These are phyloP conservation scores for Pseudomyrmex concolor DNA, from an alignment of 1,140 invertebrate genomes.

Conservation along the genomic window DNA sequence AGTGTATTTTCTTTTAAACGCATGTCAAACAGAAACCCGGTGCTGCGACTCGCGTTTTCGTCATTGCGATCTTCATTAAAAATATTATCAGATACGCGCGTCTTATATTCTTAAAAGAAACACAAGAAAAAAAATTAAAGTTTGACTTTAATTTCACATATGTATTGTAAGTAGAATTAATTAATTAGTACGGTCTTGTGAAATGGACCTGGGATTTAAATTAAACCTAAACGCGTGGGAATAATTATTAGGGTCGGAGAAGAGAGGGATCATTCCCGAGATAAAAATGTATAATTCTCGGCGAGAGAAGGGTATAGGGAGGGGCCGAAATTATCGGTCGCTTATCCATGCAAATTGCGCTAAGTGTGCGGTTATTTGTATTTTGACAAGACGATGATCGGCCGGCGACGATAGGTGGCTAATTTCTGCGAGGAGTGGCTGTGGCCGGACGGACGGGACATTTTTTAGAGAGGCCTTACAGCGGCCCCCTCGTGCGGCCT, in stretches of 20 bases:
- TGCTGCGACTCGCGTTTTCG: not conserved
- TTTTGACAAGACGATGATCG: constrained; percentile 49
- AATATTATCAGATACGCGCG: not conserved
- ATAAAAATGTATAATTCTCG: constrained; percentile 22
- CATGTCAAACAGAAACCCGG: not conserved
- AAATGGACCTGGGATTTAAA: not conserved
- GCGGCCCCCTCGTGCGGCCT: constrained; percentile 23
- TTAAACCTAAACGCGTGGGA: not conserved
- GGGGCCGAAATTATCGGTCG: not conserved
- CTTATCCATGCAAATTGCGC: constrained; percentile 41
- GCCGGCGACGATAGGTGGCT: constrained; percentile 44
- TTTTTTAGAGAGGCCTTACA: constrained; percentile 50
- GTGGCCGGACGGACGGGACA: not conserved
- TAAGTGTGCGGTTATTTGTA: constrained; percentile 26
- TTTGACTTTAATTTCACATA: not conserved
- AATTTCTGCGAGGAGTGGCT: constrained; percentile 13
- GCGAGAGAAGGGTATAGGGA: not conserved
- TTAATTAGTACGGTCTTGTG: not conserved
- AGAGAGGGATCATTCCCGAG: not conserved
- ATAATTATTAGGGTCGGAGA: not conserved
- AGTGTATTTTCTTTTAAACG: not conserved
- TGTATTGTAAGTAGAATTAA: not conserved
- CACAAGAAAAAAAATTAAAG: not conserved
- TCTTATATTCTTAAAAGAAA: not conserved
- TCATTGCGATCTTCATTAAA: constrained; percentile 20